A percentile compares a stretch with the other conserved stretches of the same genome.
Evolutionary conservation across 2,888 invertebrate species (phyloP).

Genomic region (Heliothis peltigera): DNA sequence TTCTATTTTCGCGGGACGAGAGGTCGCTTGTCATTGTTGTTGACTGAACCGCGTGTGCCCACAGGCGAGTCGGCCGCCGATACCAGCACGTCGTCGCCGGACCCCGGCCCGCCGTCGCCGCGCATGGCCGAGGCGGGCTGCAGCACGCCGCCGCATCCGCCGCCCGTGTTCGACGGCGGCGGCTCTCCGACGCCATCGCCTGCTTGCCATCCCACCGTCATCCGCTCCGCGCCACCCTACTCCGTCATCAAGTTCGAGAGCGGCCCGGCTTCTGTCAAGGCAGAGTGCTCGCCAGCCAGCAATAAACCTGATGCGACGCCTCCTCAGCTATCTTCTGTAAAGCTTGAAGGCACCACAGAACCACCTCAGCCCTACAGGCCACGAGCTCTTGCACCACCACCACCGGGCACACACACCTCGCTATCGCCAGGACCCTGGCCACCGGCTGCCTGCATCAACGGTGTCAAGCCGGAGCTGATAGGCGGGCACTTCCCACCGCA

Average conservation of each 20-base stretch:
- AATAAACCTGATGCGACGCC: slow-evolving; percentile 77
- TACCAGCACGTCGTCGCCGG: slow-evolving; percentile 97
- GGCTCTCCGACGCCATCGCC: slow-evolving; percentile 84
- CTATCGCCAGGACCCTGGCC: slow-evolving; percentile 88
- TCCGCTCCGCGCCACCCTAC: slow-evolving; percentile 89
- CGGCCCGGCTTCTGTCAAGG: slow-evolving; percentile 75
- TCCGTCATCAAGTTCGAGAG: slow-evolving; percentile 91
- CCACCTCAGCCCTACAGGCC: slow-evolving; percentile 81
- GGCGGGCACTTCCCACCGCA: slow-evolving; percentile 90
- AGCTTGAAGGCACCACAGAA: slow-evolving; percentile 80
- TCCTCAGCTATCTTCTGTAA: slow-evolving; percentile 85
- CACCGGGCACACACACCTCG: slow-evolving; percentile 80
- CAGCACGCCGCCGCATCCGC: slow-evolving; percentile 91
- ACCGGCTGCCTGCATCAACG: slow-evolving; percentile 92
- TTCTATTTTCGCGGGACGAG: slow-evolving; percentile 71
- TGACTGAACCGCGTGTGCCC: slow-evolving; percentile 80
- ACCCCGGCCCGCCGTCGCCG: slow-evolving; percentile 96
- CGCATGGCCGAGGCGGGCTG: slow-evolving; percentile 92
- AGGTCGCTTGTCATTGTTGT: slow-evolving; percentile 65
- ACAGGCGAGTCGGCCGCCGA: slow-evolving; percentile 97
- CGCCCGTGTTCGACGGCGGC: slow-evolving; percentile 87
- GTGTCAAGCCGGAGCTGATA: slow-evolving; percentile 95
- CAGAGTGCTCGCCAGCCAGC: slow-evolving; percentile 74
- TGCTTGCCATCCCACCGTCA: slow-evolving; percentile 88
- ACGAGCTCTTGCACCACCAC: slow-evolving; percentile 82